Conservation (phyloP, 2,797 vertebrate species). For the Pagetopsis macropterus region DNA sequence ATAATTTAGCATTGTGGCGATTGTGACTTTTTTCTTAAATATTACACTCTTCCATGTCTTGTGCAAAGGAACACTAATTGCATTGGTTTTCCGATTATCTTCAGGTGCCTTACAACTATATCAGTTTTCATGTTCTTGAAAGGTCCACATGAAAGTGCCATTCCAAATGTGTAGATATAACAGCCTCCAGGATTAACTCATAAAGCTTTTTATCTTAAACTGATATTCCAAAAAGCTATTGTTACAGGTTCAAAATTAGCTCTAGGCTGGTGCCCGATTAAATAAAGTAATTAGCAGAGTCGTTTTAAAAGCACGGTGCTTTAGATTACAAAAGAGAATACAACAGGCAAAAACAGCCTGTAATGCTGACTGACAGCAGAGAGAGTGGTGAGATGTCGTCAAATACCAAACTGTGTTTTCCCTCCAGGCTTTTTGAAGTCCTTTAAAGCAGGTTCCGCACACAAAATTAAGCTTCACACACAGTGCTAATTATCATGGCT, state of each 20-base stretch:
- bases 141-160: constrained; percentile 58
- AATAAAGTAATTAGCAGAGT: constrained; percentile 77
- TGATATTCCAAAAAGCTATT: constrained; percentile 71
- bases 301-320: constrained; percentile 67
- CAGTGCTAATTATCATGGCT: constrained; percentile 75
- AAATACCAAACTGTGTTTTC: constrained; percentile 66
- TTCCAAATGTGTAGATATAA: constrained; percentile 51
- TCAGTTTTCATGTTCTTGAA: constrained; percentile 51
- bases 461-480: constrained; percentile 53
- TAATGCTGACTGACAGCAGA: constrained; percentile 80
- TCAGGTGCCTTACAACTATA: constrained; percentile 58
- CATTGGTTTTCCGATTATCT: constrained; percentile 54
- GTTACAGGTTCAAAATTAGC: constrained; percentile 71
- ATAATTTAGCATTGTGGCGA: not conserved
- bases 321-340: constrained; percentile 80
- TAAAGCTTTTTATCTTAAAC: constrained; percentile 64
- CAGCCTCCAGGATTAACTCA: constrained; percentile 62
- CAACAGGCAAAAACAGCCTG: constrained; percentile 58
- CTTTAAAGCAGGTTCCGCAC: constrained; percentile 67
- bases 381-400: constrained; percentile 59
- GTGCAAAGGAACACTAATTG: constrained; percentile 38
- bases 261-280: constrained; percentile 69
- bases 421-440: constrained; percentile 73
- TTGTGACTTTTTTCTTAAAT: constrained; percentile 27
- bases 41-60: constrained; percentile 25